Conservation (phyloP, 2,113 vertebrate genomes). For the Xiphophorus couchianus region DNA sequence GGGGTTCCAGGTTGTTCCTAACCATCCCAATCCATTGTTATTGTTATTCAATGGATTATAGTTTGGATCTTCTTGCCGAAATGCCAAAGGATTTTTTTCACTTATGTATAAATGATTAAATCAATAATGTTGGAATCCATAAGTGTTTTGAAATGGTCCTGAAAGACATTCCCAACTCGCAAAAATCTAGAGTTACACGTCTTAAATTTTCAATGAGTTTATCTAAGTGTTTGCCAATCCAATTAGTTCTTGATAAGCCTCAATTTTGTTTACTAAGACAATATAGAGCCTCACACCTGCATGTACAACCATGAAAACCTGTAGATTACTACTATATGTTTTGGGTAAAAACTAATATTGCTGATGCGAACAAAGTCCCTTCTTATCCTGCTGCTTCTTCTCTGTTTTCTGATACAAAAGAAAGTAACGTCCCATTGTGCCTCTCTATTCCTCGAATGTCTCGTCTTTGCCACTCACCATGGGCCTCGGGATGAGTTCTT, state of each 20-base stretch:
- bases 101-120: background rate
- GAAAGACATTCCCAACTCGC: background rate
- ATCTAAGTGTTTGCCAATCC: background rate
- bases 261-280: background rate
- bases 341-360: slow-evolving; percentile 17
- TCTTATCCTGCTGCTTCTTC: slow-evolving; percentile 13
- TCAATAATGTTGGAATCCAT: background rate
- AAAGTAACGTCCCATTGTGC: slow-evolving; percentile 20
- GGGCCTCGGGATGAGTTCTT: slow-evolving; percentile 45
- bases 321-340: background rate
- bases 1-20: background rate
- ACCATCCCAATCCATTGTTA: background rate
- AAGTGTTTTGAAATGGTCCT: background rate
- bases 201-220: background rate
- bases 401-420: slow-evolving; percentile 43
- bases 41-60: background rate
- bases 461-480: slow-evolving; percentile 57
- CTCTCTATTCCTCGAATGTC: slow-evolving; percentile 45
- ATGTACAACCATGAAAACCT: background rate
- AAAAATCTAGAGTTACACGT: too few relatives aligned
- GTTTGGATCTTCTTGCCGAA: background rate
- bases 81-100: background rate
- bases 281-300: background rate
- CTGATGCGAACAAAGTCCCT: slow-evolving; percentile 7
- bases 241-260: background rate